phyloP scores from a whole-genome alignment of 2,888 invertebrate species.

The Cryptophagus acutangulus region DNA sequence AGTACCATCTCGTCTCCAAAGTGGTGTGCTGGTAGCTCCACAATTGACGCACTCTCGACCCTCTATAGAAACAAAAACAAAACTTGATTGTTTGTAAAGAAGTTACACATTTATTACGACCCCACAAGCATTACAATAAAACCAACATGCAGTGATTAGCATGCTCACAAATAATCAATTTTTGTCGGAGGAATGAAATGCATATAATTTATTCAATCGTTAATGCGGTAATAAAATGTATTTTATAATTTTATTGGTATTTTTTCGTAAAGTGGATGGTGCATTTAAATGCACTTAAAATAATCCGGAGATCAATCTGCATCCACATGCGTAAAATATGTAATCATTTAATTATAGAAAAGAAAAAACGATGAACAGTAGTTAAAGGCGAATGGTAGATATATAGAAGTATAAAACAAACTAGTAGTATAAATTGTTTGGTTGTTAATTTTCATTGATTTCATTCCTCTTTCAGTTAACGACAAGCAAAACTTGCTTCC shows the following conservation, averaged over 20 bases:
- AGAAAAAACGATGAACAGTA: no score
- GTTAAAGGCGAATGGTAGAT: no score
- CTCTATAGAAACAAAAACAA: constrained; percentile 55
- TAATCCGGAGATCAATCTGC: no score
- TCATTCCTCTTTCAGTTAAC: constrained; percentile 13
- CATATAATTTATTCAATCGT: no score
- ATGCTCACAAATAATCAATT: constrained; percentile 22
- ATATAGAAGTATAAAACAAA: neutral
- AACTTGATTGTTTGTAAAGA: constrained; percentile 4
- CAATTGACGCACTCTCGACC: constrained; percentile 99
- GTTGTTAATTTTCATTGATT: constrained; percentile 21
- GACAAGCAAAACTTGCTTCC: constrained; percentile 17
- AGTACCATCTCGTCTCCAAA: constrained; percentile 96
- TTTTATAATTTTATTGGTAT: no score
- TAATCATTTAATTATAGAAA: no score
- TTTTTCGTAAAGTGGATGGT: no score
- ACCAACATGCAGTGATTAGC: constrained; percentile 26
- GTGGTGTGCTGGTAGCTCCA: constrained; percentile 95
- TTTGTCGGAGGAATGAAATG: no score
- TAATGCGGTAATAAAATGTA: no score
- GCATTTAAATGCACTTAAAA: no score
- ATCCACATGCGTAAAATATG: no score
- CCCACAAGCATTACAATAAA: constrained; percentile 9
- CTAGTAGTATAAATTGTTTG: constrained; percentile 9
- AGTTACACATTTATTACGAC: constrained; percentile 1